Conservation (phyloP, 2,113 vertebrate species). For the Odontesthes bonariensis region DNA sequence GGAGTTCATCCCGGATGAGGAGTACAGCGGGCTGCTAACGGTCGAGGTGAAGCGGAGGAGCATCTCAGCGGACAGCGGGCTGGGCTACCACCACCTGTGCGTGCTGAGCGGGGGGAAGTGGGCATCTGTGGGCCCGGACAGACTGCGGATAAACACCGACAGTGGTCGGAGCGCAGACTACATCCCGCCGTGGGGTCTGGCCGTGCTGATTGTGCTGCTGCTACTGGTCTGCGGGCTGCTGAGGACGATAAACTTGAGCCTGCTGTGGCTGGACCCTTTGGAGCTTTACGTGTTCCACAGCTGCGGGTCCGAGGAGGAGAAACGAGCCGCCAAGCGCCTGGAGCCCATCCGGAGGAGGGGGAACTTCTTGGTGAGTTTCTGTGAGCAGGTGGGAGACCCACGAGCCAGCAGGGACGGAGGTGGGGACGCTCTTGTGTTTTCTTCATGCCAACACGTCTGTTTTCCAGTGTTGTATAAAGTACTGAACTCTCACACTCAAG, state of each 20-base stretch:
- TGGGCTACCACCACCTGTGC: constrained; percentile 78
- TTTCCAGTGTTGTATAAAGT: too few relatives aligned
- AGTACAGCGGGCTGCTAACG: constrained; percentile 73
- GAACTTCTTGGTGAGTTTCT: constrained; percentile 80
- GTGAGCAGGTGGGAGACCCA: neutral
- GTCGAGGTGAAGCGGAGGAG: constrained; percentile 68
- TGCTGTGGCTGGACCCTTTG: constrained; percentile 86
- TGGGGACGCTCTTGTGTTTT: neutral
- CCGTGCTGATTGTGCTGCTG: constrained; percentile 79
- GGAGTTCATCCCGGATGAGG: constrained; percentile 57
- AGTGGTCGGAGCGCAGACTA: constrained; percentile 36
- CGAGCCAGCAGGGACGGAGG: neutral
- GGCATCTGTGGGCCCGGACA: constrained; percentile 72
- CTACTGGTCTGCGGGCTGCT: constrained; percentile 82
- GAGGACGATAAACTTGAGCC: constrained; percentile 86
- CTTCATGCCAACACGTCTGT: neutral
- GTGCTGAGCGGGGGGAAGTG: constrained; percentile 70
- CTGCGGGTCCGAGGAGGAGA: constrained; percentile 89
- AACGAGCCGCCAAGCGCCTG: constrained; percentile 85
- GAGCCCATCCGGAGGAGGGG: constrained; percentile 88
- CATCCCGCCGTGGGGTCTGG: constrained; percentile 84
- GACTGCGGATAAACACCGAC: constrained; percentile 66
- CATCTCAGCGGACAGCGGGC: neutral
- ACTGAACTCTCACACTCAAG: too few relatives aligned
- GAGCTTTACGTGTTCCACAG: constrained; percentile 90